Conservation (phyloP, 2,113 vertebrate species). For the Ceyx margarethae region DNA sequence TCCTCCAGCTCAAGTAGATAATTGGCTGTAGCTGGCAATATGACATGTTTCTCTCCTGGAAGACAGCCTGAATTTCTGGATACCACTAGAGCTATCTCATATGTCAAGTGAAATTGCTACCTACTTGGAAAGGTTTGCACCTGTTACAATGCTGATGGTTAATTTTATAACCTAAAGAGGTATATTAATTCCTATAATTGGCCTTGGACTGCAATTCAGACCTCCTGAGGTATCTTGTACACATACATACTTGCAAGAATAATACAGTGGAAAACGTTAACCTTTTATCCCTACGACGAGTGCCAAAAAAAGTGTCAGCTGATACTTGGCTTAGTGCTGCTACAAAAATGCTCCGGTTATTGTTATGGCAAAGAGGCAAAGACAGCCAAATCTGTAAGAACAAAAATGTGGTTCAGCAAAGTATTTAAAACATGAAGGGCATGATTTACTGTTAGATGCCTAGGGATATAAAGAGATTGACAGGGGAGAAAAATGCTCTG, state of each 20-base stretch:
- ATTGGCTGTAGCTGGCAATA: neutral
- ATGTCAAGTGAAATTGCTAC: neutral
- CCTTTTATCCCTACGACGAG: neutral
- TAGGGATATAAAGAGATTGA: neutral
- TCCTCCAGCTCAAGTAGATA: neutral
- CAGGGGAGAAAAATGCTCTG: fast-evolving
- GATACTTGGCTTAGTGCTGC: slow-evolving; percentile 24
- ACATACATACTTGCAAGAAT: neutral
- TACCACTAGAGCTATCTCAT: neutral
- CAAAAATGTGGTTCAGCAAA: slow-evolving; percentile 34
- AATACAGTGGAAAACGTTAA: slow-evolving; percentile 15
- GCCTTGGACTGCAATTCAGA: neutral
- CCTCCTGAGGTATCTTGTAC: neutral
- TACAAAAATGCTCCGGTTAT: slow-evolving; percentile 47
- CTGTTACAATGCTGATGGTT: neutral
- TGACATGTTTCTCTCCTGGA: neutral
- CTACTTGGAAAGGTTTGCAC: neutral
- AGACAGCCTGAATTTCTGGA: neutral
- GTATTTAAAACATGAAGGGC: slow-evolving; percentile 29
- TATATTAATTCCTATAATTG: neutral
- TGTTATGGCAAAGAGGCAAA: slow-evolving; percentile 44
- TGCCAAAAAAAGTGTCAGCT: slow-evolving; percentile 47
- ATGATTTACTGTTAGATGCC: slow-evolving; percentile 33
- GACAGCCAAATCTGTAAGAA: slow-evolving; percentile 30
- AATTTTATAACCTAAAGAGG: neutral